A percentile compares a stretch with the other conserved stretches of the same genome.
Conservation (phyloP, 2,888 invertebrate genomes). For the Noctuana brunneofusca region DNA sequence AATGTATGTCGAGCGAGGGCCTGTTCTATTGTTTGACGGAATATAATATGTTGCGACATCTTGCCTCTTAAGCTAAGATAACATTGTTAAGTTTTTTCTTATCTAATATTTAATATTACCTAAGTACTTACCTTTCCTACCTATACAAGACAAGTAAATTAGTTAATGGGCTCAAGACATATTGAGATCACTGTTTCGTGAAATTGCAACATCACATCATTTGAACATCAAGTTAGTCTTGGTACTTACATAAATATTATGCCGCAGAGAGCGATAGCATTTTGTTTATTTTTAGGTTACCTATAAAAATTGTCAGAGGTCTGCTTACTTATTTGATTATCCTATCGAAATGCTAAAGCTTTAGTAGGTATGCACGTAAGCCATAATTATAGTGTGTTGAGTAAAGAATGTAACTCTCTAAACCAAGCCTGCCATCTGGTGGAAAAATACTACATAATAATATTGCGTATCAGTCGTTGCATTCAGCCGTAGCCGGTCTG, state of each 20-base stretch:
- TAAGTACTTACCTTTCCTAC: too few species aligned
- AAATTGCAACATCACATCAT: not conserved
- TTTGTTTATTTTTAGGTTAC: too few species aligned
- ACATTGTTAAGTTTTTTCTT: conserved; percentile 23
- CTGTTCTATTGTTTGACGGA: conserved; percentile 36
- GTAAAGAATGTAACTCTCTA: too few species aligned
- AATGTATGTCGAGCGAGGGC: conserved; percentile 56
- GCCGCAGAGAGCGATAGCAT: too few species aligned
- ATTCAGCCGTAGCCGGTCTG: conserved; percentile 17
- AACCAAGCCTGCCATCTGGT: too few species aligned
- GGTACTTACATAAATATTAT: too few species aligned
- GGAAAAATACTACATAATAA: conserved; percentile 16
- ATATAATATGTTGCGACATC: conserved; percentile 30
- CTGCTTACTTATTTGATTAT: too few species aligned
- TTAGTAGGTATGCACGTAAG: too few species aligned
- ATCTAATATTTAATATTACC: conserved; percentile 2
- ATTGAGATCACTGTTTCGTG: not conserved
- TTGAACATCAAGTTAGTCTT: too few species aligned
- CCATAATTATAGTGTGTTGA: too few species aligned
- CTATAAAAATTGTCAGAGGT: too few species aligned
- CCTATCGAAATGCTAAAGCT: too few species aligned
- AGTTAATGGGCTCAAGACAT: not conserved
- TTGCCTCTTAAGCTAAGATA: conserved; percentile 14
- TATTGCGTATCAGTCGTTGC: conserved; percentile 15
- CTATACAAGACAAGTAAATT: conserved; percentile 2